These are phyloP conservation scores for Microhierax caerulescens DNA, from an alignment of 2,797 vertebrate species.

Conservation along the genomic window DNA sequence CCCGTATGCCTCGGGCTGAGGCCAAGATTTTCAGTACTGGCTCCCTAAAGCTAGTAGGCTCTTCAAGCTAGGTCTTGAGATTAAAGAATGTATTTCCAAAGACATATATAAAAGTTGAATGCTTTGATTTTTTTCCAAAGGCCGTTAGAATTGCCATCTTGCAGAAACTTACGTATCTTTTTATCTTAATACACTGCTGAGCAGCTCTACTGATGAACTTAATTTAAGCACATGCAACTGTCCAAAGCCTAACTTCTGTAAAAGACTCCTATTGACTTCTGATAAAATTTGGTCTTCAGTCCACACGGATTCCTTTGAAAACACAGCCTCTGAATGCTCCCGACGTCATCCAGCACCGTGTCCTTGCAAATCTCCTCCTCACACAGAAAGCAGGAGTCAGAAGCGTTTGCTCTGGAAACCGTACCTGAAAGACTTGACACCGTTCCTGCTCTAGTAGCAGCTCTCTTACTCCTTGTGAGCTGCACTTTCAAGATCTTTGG, in stretches of 20 bases:
- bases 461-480: neutral
- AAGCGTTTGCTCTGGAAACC: neutral
- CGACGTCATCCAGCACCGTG: neutral
- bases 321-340: neutral
- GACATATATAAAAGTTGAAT: neutral
- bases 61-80: neutral
- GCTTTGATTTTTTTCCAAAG: neutral
- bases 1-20: neutral
- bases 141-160: neutral
- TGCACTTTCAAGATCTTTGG: neutral
- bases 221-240: neutral
- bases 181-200: neutral
- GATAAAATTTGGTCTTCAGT: neutral
- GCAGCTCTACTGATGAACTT: neutral
- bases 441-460: neutral
- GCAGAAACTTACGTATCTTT: neutral
- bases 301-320: neutral
- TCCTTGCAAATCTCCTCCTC: neutral
- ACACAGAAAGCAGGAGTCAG: neutral
- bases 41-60: neutral
- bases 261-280: neutral
- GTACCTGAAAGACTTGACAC: neutral
- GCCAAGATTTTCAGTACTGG: neutral
- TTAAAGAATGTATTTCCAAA: neutral
- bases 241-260: neutral